These are phyloP conservation scores for Sesamia inferens DNA, from an alignment of 2,888 invertebrate species.

Conservation along the genomic window DNA sequence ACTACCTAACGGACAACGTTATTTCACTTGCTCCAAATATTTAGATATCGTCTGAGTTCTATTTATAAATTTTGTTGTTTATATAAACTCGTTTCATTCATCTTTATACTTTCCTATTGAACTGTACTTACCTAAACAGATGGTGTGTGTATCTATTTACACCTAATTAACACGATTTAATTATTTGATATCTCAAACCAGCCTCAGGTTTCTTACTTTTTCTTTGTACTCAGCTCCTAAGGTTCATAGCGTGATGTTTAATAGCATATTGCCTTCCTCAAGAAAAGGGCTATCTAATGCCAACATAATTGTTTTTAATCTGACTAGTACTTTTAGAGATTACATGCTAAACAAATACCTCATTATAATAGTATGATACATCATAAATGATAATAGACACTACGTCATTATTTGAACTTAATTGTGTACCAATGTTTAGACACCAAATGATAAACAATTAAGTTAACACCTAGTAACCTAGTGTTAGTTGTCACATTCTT, in stretches of 20 bases:
- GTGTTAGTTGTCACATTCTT: too few relatives aligned
- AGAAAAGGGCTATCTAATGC: too few relatives aligned
- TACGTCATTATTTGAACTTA: neutral
- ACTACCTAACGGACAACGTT: constrained; percentile 31
- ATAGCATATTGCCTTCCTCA: too few relatives aligned
- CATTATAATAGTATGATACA: too few relatives aligned
- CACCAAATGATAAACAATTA: too few relatives aligned
- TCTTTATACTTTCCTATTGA: constrained; percentile 46
- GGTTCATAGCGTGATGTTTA: neutral
- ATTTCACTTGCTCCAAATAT: constrained; percentile 53
- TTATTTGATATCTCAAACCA: constrained; percentile 8
- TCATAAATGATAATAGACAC: neutral
- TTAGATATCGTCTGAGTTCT: constrained; percentile 47
- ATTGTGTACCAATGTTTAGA: neutral
- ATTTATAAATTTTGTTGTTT: constrained; percentile 60
- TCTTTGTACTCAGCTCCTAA: neutral
- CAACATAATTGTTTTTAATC: neutral
- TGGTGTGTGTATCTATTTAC: neutral
- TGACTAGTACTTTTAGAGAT: neutral
- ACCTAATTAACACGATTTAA: neutral
- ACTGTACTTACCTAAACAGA: constrained; percentile 25
- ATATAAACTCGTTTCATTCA: constrained; percentile 61
- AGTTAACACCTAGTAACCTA: too few relatives aligned
- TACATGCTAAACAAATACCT: neutral
- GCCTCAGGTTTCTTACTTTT: too few relatives aligned